These are phyloP conservation scores for Nesometra sesokonis DNA, from an alignment of 35 echinoderm and acorn worm species.

Conservation along the genomic window DNA sequence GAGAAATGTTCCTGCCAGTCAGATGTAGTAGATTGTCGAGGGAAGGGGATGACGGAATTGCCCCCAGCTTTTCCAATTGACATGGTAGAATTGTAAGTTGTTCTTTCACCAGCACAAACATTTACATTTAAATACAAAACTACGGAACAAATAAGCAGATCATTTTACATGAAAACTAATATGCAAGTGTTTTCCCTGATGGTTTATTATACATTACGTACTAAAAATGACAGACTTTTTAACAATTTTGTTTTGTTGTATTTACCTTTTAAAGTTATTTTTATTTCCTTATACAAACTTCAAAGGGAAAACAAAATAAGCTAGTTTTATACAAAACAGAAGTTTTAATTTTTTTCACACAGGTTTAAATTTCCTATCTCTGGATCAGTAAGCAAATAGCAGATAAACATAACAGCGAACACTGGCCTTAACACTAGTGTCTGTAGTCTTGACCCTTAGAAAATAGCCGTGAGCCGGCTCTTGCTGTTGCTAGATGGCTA, in stretches of 20 bases:
- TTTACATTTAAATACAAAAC: background rate
- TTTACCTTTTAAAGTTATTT: too few species aligned
- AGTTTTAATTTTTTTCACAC: too few species aligned
- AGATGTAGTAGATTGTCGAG: constrained; percentile 74
- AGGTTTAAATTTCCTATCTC: too few species aligned
- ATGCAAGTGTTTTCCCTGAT: too few species aligned
- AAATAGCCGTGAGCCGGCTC: background rate
- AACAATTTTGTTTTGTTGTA: too few species aligned
- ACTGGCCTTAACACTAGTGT: background rate
- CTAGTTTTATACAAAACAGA: too few species aligned
- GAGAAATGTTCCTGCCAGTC: constrained; percentile 56
- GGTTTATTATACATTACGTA: too few species aligned
- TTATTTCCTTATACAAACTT: too few species aligned
- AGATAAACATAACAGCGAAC: background rate
- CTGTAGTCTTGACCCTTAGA: background rate
- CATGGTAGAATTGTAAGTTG: constrained; percentile 89
- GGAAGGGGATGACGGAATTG: constrained; percentile 50
- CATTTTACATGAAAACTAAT: too few species aligned
- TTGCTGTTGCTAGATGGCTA: background rate
- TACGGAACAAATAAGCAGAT: background rate
- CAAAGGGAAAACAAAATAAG: too few species aligned
- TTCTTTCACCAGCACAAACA: background rate
- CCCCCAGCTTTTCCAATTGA: constrained; percentile 68
- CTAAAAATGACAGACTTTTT: too few species aligned
- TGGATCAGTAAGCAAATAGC: too few species aligned